Base-by-base conservation (phyloP, 2,888 invertebrate species). In the Aporophyla nigra region DNA sequence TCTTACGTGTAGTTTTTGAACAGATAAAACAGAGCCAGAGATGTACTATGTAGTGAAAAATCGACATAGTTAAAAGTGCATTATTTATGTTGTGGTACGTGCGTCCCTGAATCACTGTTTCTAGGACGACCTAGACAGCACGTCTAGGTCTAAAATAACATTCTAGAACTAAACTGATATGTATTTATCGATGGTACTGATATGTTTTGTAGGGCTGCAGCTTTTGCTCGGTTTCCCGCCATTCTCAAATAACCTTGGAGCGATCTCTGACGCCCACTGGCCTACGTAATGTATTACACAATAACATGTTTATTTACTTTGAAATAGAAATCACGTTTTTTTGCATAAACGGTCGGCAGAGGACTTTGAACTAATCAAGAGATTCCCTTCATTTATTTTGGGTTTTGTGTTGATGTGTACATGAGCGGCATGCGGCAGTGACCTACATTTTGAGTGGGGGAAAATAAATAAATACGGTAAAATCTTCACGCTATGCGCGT, bases 161-260 rank as follows among this genome's bases (percentile, higher is more conserved):
- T 89, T 90, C 87, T 89, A 90, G 87, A 88, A 89, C 84, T 86
- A 86, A 82, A 83, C 85, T 81, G 71, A 81, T 82, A 65, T 78
- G 71, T 83, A 77, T 76, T 75, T 77, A 71, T 75, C 80, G 75
- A 84, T 76, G 70, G 65, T 65, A 74, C 66, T 63, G 59, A 70
- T 81, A 78, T 75, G 58, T 75, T 77, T 74, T 76, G 68, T 68
- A 78, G 88, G 87, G 88, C 88, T 86, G 84, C 49, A 80, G 88
- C 89, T 90, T 88, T 91, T 89, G 88, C 82, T 83, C 68, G 21
- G 83, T 92, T 94, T 95, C 95, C 94, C 95, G 95, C 94, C 94
- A 94, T 92, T 91, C 86, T 87, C 78, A 87, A 85, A 84, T 92
- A 93, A 95, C 96, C 96, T 96, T 96, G 96, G 83, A 82, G 87